Base-by-base conservation (phyloP, 2,888 invertebrate genomes). In the Brachypterus glaber region DNA sequence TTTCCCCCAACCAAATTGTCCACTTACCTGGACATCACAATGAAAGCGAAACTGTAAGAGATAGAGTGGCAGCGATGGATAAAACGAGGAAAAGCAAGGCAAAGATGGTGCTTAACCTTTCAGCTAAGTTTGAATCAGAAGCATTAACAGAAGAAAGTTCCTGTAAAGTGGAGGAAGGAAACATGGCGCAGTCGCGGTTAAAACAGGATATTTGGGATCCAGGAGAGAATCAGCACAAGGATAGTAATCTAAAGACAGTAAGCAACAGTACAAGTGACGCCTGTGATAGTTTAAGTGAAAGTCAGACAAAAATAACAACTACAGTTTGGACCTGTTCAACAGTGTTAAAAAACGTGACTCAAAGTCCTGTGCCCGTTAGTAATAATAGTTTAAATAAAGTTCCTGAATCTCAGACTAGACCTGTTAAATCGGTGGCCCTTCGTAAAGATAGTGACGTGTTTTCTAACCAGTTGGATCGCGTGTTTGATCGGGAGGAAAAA, bases 1-100 rank as follows among this genome's bases (percentile, higher is more conserved):
- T 90, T 17, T 89, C 90, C 30, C 90, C 88, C 53, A 90, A 90
- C 65, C 85, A 88, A 71, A 87, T 89, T 54, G 79, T 89, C 45
- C 80, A 88, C 53, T 71, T 90, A 48, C 82, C 84, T 47, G 54
- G 62, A 58, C 46, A 58, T 39, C 49, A 55, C 13, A 35, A 38
- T 7, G 54, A 49, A 38, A 33, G 39, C 37, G 48, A 53, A 31
- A 32, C 32, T 29, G 34, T 37, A 30, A 14, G 27, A 16, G 26
- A 35, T 27, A 17, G 35, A 9, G 21, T 21, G 5, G 7, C 5
- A 5, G 21, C 35, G n/a, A 36, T 43, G 18, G 42, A 35, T 9
- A 21, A 21, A 21, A 13, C 8, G 11, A 13, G 8, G 4, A 24
- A 13, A 13, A 40, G 52, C 25, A 54, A 55, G 40, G 58, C 59